A percentile compares a stretch with the other conserved stretches of the same genome.
Conservation (phyloP, 2,113 vertebrate genomes). For the Scortum barcoo region DNA sequence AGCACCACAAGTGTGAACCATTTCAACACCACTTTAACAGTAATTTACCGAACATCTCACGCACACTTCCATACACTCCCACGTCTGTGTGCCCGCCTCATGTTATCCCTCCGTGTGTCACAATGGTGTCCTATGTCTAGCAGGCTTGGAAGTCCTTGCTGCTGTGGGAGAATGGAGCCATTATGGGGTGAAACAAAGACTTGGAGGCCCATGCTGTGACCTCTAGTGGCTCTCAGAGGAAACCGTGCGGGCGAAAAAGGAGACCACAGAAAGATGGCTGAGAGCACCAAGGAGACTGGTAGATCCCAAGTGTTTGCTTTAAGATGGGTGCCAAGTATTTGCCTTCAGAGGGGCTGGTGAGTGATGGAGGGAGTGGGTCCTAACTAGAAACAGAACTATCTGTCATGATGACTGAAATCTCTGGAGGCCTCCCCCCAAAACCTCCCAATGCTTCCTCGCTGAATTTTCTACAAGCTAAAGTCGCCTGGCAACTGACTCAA, state of each 20-base stretch:
- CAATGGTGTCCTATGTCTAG: constrained; percentile 76
- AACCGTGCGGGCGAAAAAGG: constrained; percentile 55
- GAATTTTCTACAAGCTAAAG: constrained; percentile 27
- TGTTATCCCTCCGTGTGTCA: constrained; percentile 62
- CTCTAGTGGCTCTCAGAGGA: constrained; percentile 76
- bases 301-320: constrained; percentile 59
- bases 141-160: constrained; percentile 61
- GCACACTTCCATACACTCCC: constrained; percentile 37
- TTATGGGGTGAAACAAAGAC: constrained; percentile 81
- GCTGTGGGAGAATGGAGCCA: constrained; percentile 78
- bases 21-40: constrained; percentile 31
- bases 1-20: constrained; percentile 3
- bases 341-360: constrained; percentile 45
- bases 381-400: constrained; percentile 43
- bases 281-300: constrained; percentile 60
- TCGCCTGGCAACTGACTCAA: constrained; percentile 61
- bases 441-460: neutral
- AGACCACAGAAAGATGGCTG: constrained; percentile 50
- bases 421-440: constrained; percentile 9
- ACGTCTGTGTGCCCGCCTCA: constrained; percentile 40
- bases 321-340: constrained; percentile 57
- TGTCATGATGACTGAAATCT: constrained; percentile 41
- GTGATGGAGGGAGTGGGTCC: constrained; percentile 39
- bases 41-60: constrained; percentile 12
- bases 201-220: constrained; percentile 79